Evolutionary conservation across 2,797 vertebrate species (phyloP).

Genomic region (Pempheris klunzingeri): DNA sequence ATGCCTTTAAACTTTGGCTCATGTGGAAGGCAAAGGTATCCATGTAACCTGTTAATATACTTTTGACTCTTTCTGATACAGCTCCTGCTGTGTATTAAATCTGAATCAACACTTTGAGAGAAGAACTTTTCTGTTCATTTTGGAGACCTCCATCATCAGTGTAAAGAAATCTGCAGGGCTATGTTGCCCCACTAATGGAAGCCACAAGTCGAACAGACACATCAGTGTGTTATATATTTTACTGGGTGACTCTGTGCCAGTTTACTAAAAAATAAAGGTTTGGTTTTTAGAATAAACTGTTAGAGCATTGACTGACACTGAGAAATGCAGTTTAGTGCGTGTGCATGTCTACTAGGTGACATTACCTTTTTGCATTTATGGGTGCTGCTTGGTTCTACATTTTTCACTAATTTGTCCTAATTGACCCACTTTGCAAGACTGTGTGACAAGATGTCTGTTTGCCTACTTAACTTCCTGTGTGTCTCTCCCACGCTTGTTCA

Average conservation of each 20-base stretch:
- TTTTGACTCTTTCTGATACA: not conserved
- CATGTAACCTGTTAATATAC: not conserved
- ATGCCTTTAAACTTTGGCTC: conserved; percentile 86
- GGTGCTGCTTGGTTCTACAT: not conserved
- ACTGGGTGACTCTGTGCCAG: not conserved
- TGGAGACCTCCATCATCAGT: not conserved
- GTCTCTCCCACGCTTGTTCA: conserved; percentile 45
- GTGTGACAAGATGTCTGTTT: not conserved
- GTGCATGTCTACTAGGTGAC: not conserved
- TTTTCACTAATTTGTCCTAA: not conserved
- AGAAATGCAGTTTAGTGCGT: not conserved
- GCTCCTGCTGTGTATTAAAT: not conserved
- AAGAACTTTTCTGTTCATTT: not conserved
- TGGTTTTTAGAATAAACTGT: too few relatives aligned
- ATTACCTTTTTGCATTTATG: not conserved
- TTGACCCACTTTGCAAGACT: not conserved
- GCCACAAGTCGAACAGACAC: not conserved
- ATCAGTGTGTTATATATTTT: not conserved
- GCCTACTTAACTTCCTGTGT: not conserved
- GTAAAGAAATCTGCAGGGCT: not conserved
- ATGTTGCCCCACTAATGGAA: not conserved
- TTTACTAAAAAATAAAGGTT: not conserved
- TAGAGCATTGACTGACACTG: not conserved
- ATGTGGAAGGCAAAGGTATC: conserved; percentile 88
- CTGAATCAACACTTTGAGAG: not conserved